Base-by-base conservation (phyloP, 37 sponge, comb jelly and placozoan genomes). In the Ianthella basta region DNA sequence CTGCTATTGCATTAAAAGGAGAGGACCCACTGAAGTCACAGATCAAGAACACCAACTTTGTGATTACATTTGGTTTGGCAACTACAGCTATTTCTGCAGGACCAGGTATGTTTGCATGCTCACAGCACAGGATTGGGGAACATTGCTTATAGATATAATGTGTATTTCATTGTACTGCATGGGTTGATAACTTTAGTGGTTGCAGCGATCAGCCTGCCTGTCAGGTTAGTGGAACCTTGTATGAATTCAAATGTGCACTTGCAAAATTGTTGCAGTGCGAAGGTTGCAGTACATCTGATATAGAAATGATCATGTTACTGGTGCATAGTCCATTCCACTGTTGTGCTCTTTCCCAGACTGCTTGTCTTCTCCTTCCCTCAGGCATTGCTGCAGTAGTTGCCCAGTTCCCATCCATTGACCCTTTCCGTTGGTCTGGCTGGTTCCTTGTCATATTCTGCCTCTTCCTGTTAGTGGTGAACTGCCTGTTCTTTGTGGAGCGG, bases 381-480 rank as follows among this genome's bases (percentile, higher is more conserved):
- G 50, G 50, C 8, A 44, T 44, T 44, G 6, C 50, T 84, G 89
- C 61, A 21, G 14, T 88, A 55, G 84, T 79, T 24, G 64, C 84
- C 30, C 89, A 88, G 61, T 83, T 88, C 23, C 89, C 89, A 15
- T 65, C 37, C 35, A 44, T 88, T 1, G 89, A 88, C 56, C 84
- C 53, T 20, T 88, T 88, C 60, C 67, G 89, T 0, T 88, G 89
- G 89, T 70, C 89, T 34, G 89, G 89, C 21, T 88, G 70, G 73
- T 79, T 65, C 69, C 20, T 79, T 0, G 30, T 27, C 6, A 64
- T 83, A 0, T 36, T 55, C 32, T 33, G 78, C 29, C n/a, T 54
- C 15, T 24, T 88, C 4, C 69, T 79, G 36, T 5, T 50, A 5
- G 68, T 84, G 21, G n/a, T 88, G 61, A 66, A 24, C 4, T 15